Conservation (phyloP, 2,888 invertebrate genomes). For the Lottia gigantea region DNA sequence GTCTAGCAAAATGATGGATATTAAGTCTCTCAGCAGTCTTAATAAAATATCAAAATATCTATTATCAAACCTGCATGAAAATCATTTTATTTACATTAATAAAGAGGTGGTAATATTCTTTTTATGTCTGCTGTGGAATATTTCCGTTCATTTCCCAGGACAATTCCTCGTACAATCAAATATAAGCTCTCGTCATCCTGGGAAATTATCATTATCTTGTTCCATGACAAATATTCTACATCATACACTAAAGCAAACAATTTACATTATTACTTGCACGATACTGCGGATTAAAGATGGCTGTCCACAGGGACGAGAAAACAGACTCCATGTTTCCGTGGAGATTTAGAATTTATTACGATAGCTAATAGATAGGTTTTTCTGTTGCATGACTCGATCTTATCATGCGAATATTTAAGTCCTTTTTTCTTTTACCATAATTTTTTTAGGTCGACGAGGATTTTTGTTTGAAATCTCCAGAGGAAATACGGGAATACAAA, state of each 20-base stretch:
- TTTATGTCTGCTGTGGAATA: neutral
- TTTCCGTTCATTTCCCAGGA: neutral
- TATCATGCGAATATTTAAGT: no score
- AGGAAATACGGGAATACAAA: no score
- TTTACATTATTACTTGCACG: neutral
- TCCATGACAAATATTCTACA: neutral
- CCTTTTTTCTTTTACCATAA: no score
- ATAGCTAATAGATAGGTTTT: neutral
- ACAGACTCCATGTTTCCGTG: neutral
- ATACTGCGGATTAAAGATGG: neutral
- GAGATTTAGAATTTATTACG: neutral
- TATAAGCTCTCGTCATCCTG: neutral
- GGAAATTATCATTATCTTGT: conserved; percentile 1
- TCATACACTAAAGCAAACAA: neutral
- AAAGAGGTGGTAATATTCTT: no score
- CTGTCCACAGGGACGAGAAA: neutral
- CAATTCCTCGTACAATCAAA: neutral
- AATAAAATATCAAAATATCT: no score
- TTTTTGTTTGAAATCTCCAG: no score
- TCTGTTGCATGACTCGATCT: neutral
- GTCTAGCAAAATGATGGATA: no score
- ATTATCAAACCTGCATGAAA: no score
- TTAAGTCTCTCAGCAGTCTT: no score
- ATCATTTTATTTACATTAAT: no score
- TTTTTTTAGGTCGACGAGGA: no score